Evolutionary conservation across 2,888 invertebrate species (phyloP).

Genomic region (Urechis unicinctus): DNA sequence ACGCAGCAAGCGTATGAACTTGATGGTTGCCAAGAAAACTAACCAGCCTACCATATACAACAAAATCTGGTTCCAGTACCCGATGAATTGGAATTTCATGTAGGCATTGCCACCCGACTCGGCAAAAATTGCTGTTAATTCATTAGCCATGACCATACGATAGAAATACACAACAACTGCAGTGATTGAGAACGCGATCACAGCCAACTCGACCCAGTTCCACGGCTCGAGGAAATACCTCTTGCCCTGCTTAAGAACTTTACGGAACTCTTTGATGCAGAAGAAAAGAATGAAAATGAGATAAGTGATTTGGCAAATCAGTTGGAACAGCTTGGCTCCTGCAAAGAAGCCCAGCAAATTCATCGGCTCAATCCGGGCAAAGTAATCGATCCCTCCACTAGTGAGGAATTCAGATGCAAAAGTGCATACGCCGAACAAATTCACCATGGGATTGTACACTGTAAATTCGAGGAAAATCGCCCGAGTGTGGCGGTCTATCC

Average conservation of each 20-base stretch:
- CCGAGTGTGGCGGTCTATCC: slow-evolving; percentile 54
- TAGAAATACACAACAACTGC: slow-evolving; percentile 45
- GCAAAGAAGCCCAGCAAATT: slow-evolving; percentile 36
- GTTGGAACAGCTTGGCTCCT: slow-evolving; percentile 11
- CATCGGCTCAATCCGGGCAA: slow-evolving; percentile 45
- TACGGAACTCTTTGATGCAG: slow-evolving; percentile 39
- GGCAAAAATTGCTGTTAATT: slow-evolving; percentile 48
- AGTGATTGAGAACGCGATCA: slow-evolving; percentile 40
- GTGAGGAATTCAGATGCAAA: slow-evolving; percentile 43
- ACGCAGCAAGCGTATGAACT: slow-evolving; percentile 53
- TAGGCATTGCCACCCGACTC: slow-evolving; percentile 46
- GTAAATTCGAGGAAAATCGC: slow-evolving; percentile 57
- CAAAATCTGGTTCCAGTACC: slow-evolving; percentile 52
- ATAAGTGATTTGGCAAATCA: slow-evolving; percentile 28
- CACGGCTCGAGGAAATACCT: slow-evolving; percentile 45
- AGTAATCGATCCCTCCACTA: slow-evolving; percentile 39
- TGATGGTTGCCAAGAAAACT: slow-evolving; percentile 53
- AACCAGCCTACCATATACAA: slow-evolving; percentile 52
- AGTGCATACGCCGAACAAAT: slow-evolving; percentile 43
- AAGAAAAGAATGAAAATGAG: slow-evolving; percentile 45
- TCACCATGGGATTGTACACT: slow-evolving; percentile 52
- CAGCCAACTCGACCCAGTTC: slow-evolving; percentile 33
- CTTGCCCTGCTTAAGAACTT: slow-evolving; percentile 32
- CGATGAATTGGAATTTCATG: slow-evolving; percentile 50
- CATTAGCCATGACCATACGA: slow-evolving; percentile 35